A percentile compares a stretch with the other conserved stretches of the same genome.
phyloP scores from a whole-genome alignment of 2,888 invertebrate species.

The Agrotis clavis region DNA sequence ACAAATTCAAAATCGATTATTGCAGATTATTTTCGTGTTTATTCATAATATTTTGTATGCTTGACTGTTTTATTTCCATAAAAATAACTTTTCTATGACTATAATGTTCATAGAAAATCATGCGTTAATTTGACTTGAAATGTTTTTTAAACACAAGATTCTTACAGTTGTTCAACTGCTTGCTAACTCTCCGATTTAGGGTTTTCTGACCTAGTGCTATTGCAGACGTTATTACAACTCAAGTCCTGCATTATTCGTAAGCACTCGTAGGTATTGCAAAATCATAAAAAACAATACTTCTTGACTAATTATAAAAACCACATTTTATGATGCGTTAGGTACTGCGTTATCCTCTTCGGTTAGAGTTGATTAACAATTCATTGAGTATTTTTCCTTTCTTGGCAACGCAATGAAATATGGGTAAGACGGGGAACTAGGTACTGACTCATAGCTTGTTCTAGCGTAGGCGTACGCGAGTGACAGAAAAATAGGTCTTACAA shows the following conservation, averaged over 20 bases:
- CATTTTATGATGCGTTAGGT: slow-evolving; percentile 12
- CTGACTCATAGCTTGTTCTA: slow-evolving; percentile 32
- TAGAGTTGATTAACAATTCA: slow-evolving; percentile 30
- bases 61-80: slow-evolving; percentile 32
- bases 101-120: not conserved
- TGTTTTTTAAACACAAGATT: not conserved
- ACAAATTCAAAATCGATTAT: slow-evolving; percentile 27
- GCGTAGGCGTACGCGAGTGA: slow-evolving; percentile 31
- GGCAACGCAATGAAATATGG: slow-evolving; percentile 15
- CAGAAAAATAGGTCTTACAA: slow-evolving; percentile 44
- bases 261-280: not conserved
- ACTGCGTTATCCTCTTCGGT: slow-evolving; percentile 10
- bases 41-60: not conserved
- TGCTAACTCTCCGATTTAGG: not conserved
- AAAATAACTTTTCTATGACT: slow-evolving; percentile 23
- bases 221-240: not conserved
- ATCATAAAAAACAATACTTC: not conserved
- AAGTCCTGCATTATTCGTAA: not conserved
- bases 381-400: slow-evolving; percentile 41
- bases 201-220: not conserved
- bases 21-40: slow-evolving; percentile 22
- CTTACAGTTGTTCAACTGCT: slow-evolving; percentile 3
- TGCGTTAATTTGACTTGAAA: not conserved
- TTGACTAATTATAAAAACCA: slow-evolving; percentile 6
- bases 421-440: slow-evolving; percentile 14